A percentile compares a stretch with the other conserved stretches of the same genome.
phyloP scores from a whole-genome alignment of 2,888 invertebrate genomes.

The Sinotaia quadrata region DNA sequence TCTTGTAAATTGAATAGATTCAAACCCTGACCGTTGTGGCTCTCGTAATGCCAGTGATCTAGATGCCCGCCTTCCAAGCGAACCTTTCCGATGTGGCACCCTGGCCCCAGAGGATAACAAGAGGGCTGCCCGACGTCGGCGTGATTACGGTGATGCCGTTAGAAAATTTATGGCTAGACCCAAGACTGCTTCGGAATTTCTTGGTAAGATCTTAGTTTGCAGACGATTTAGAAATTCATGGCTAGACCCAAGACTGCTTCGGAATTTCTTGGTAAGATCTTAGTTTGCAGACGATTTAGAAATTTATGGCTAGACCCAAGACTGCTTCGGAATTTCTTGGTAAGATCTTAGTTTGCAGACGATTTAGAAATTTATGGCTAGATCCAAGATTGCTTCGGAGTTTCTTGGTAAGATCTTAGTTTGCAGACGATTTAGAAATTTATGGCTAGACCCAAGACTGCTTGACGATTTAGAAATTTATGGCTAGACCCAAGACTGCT shows the following conservation, averaged over 20 bases:
- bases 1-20: too few species aligned
- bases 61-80: background rate
- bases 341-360: conserved; percentile 30
- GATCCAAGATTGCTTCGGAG: conserved; percentile 56
- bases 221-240: conserved; percentile 41
- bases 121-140: conserved; percentile 47
- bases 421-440: background rate
- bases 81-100: conserved; percentile 60
- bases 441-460: too few species aligned
- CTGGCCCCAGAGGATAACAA: conserved; percentile 35
- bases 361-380: conserved; percentile 42
- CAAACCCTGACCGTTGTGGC: conserved; percentile 29
- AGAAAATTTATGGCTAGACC: conserved; percentile 54
- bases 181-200: conserved; percentile 54
- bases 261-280: conserved; percentile 55
- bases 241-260: conserved; percentile 54
- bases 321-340: conserved; percentile 57
- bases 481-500: too few species aligned
- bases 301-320: conserved; percentile 52
- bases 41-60: background rate
- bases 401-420: conserved; percentile 50
- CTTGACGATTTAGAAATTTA: too few species aligned
- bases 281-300: conserved; percentile 10
- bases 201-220: conserved; percentile 44
- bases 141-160: conserved; percentile 62